Percentiles rank a stretch among this genome's conserved stretches.
Conservation (phyloP, 2,888 invertebrate species). For the Leptinotarsa juncta region DNA sequence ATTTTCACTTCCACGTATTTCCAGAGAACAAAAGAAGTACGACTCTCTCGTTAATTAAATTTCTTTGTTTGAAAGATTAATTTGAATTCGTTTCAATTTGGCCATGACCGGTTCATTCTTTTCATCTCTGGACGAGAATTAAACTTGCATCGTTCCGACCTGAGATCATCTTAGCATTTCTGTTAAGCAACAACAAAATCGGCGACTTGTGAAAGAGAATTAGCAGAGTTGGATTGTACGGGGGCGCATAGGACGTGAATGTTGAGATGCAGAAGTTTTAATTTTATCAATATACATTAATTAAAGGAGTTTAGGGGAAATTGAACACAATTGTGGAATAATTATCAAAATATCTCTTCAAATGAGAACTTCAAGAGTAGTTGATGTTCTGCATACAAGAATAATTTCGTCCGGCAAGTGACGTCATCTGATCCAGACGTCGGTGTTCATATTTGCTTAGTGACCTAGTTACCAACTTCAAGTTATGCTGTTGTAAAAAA, state of each 20-base stretch:
- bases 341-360: too few species aligned
- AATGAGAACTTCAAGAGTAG: too few species aligned
- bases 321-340: too few species aligned
- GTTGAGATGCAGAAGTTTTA: background rate
- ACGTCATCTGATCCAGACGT: too few species aligned
- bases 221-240: background rate
- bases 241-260: background rate
- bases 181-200: conserved; percentile 1
- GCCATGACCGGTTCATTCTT: conserved; percentile 40
- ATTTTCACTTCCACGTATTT: conserved; percentile 13
- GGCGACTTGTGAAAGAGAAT: background rate
- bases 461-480: too few species aligned
- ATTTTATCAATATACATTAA: too few species aligned
- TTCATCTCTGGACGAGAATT: conserved; percentile 24
- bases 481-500: too few species aligned
- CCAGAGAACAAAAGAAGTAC: conserved; percentile 25
- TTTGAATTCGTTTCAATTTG: conserved; percentile 48
- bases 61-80: conserved; percentile 50
- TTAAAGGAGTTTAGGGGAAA: too few species aligned
- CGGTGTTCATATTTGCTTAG: too few species aligned
- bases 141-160: conserved; percentile 13
- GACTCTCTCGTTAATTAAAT: conserved; percentile 45
- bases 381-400: too few species aligned
- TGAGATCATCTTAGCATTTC: conserved; percentile 22
- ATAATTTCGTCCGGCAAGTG: too few species aligned